Conservation (phyloP, 2,797 vertebrate species). For the Pseudochromis fuscus region DNA sequence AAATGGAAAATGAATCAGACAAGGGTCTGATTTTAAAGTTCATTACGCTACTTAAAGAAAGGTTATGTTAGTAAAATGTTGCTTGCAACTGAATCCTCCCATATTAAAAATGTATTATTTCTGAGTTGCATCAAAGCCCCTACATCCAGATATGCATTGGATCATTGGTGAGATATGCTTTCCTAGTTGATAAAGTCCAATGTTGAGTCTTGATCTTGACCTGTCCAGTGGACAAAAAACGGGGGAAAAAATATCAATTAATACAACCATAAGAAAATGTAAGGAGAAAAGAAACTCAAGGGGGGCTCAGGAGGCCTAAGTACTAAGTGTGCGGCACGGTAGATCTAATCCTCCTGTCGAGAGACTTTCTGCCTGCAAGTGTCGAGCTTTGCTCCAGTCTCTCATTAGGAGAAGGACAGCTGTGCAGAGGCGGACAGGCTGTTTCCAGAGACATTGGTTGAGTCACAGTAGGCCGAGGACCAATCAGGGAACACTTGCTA, state of each 20-base stretch:
- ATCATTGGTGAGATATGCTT: too few species aligned
- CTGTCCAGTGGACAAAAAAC: background rate
- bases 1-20: too few species aligned
- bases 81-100: too few species aligned
- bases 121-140: too few species aligned
- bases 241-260: background rate
- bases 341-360: slow-evolving; percentile 43
- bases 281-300: slow-evolving; percentile 2
- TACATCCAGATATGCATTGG: too few species aligned
- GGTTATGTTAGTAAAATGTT: too few species aligned
- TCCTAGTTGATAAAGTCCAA: background rate
- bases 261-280: background rate
- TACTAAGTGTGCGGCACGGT: slow-evolving; percentile 24
- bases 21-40: too few species aligned
- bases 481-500: slow-evolving; percentile 52
- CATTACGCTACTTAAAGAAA: too few species aligned
- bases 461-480: slow-evolving; percentile 56
- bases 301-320: slow-evolving; percentile 1
- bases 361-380: slow-evolving; percentile 51
- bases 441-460: slow-evolving; percentile 69
- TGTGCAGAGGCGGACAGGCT: slow-evolving; percentile 77
- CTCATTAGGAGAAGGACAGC: slow-evolving; percentile 78
- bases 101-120: too few species aligned
- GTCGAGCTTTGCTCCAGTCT: slow-evolving; percentile 60
- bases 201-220: background rate